Evolutionary conservation across 1,140 invertebrate genomes (phyloP), one percentile per base, ranked within the genome.

Genomic region (Pogonomyrmex barbatus): DNA sequence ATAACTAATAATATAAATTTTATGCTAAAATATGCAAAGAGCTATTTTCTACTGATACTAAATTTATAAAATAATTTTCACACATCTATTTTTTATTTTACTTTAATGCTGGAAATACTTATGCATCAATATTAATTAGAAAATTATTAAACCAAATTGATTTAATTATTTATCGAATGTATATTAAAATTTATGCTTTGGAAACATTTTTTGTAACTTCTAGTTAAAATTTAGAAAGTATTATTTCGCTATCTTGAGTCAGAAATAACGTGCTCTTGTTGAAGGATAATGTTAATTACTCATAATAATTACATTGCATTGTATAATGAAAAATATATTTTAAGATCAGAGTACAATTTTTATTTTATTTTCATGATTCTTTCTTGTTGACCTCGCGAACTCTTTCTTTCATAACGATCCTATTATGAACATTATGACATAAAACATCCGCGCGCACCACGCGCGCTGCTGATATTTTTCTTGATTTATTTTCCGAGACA

Each of bases 271-370:
- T 50, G 12, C 10, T 36, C 47, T 62, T 58, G 68, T 47, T 73
- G 45, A 83, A 10, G 12, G 12, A 82, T 82, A 24, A 42, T 14
- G 65, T 73, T 73, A 50, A 4, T 83, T 82, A 60, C 36, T 83
- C 42, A 45, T 62, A 73, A 6, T 83, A 73, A 83, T 73, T 75
- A 62, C 62, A 60, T 75, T 2, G 14, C n/a, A 50, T 83, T 62
- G 56, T 75, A 50, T 75, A 62, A 83, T 47, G n/a, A 39, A 62
- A 83, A 45, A 50, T 83, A 83, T 12, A 75, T 60, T 83, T 83
- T n/a, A 62, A 50, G 24, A n/a, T 2, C 17, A 14, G 10, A 39
- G 5, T 60, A 39, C 4, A 2, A 47, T 50, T 83, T 75, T 75
- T 83, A 17, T 83, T 82, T 58, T 71, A 82, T 39, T 33, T 24